A percentile compares a stretch with the other conserved stretches of the same genome.
These are phyloP conservation scores for Rhyacophila brunnea DNA, from an alignment of 1,140 invertebrate species.

Conservation along the genomic window DNA sequence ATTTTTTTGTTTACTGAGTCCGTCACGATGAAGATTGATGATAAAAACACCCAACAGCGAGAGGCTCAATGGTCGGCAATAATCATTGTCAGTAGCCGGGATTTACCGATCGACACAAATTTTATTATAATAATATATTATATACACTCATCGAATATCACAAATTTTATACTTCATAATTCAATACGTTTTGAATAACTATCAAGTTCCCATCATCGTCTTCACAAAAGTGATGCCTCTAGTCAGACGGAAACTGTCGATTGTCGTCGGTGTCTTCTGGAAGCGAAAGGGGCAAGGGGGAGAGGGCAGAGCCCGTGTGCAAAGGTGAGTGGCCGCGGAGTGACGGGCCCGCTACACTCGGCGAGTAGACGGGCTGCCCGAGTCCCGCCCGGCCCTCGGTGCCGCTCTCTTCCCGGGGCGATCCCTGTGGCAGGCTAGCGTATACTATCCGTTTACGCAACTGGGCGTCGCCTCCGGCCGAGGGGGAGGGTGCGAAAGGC, in stretches of 20 bases:
- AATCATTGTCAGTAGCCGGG: too few relatives aligned
- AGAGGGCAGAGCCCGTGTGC: slow-evolving; percentile 14
- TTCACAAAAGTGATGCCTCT: slow-evolving; percentile 18
- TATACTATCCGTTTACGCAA: slow-evolving; percentile 27
- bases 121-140: neutral
- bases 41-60: too few relatives aligned
- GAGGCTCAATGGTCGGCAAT: too few relatives aligned
- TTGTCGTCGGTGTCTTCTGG: too few relatives aligned
- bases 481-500: slow-evolving; percentile 31
- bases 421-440: slow-evolving; percentile 24
- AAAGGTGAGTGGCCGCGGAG: slow-evolving; percentile 23
- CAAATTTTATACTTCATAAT: too few relatives aligned
- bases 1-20: too few relatives aligned
- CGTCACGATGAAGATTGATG: too few relatives aligned
- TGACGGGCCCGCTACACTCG: slow-evolving; percentile 48
- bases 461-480: slow-evolving; percentile 25
- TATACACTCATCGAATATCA: neutral
- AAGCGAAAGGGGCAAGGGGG: neutral
- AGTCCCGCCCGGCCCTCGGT: slow-evolving; percentile 6
- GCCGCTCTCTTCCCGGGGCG: slow-evolving; percentile 42
- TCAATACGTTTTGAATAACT: neutral
- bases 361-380: slow-evolving; percentile 32
- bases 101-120: neutral
- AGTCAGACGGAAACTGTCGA: too few relatives aligned
- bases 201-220: slow-evolving; percentile 4